Evolutionary conservation across 2,113 vertebrate species (phyloP), one percentile per base, ranked within the genome.

Genomic region (Nycticebus coucang): DNA sequence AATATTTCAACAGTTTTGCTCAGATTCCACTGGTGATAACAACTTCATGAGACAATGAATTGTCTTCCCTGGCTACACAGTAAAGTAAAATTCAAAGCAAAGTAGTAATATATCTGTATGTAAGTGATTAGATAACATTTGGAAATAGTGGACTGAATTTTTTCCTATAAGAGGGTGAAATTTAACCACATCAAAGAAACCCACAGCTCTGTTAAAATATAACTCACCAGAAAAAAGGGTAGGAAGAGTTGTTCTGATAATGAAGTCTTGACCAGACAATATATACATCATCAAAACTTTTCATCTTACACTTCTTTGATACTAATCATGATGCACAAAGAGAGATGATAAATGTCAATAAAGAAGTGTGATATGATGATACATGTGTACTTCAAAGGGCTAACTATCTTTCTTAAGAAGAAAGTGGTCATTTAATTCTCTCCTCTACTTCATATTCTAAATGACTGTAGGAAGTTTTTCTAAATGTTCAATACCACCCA

Each of bases 1-100:
- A 71, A 60, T n/a, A 69, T 24, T 53, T 57, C 9, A 84, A 59
- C 18, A 72, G 26, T 77, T 80, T 4, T 85, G 7, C 35, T 91
- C 37, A 53, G 26, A 83, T 83, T n/a, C 22, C 22, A 66, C 13
- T 57, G 28, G 10, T n/a, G 2, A 80, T 12, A 87, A 78, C 45
- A 82, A 59, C 15, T 79, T 69, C 19, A 71, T 35, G 15, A 26
- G 1, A 7, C 74, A 71, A 6, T 41, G 22, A 60, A 37, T 45
- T 74, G 4, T 86, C 53, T 84, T 92, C 15, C 8, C 28, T 62
- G 55, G n/a, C 28, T 87, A 86, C 6, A 82, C n/a, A 64, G 19
- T 4, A 68, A 91, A 93, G 11, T 85, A 18, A 91, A 84, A 93
- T 87, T 33, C n/a, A 87, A 74, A 81, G 15, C 37, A 77, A 83